Conservation (phyloP, 2,888 invertebrate species). For the Anticlea derivata region DNA sequence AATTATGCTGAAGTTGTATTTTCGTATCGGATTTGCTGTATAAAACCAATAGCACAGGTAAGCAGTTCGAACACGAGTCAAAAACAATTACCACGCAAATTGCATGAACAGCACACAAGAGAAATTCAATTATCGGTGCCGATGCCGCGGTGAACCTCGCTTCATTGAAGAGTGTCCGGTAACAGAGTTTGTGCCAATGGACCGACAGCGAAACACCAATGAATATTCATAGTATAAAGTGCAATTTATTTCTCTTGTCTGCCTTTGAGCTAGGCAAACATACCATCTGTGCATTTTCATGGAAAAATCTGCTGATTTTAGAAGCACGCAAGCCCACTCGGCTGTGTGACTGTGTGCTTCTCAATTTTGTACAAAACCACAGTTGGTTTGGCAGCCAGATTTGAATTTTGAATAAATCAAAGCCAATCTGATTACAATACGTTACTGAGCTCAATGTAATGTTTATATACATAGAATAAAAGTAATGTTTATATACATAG, state of each 20-base stretch:
- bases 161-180: conserved; percentile 49
- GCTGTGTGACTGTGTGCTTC: no score
- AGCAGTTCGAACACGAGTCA: conserved; percentile 10
- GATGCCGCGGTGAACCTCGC: conserved; percentile 40
- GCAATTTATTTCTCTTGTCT: conserved; percentile 34
- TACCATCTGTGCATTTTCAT: neutral
- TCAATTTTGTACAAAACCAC: neutral
- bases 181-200: conserved; percentile 46
- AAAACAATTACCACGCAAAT: conserved; percentile 38
- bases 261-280: conserved; percentile 16
- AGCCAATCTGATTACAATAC: neutral
- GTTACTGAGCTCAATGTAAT: neutral
- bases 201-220: conserved; percentile 41
- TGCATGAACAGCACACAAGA: conserved; percentile 30
- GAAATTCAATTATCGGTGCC: conserved; percentile 45
- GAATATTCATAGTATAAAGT: conserved; percentile 50
- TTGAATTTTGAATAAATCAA: conserved; percentile 7
- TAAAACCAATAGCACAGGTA: conserved; percentile 2
- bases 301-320: conserved; percentile 4
- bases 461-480: no score
- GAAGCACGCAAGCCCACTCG: conserved; percentile 1
- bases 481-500: no score
- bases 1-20: no score
- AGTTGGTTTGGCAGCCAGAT: conserved; percentile 1
- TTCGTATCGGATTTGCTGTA: neutral